Base-by-base conservation (phyloP, 2,797 vertebrate genomes). In the Amblyopsis hoosieri region DNA sequence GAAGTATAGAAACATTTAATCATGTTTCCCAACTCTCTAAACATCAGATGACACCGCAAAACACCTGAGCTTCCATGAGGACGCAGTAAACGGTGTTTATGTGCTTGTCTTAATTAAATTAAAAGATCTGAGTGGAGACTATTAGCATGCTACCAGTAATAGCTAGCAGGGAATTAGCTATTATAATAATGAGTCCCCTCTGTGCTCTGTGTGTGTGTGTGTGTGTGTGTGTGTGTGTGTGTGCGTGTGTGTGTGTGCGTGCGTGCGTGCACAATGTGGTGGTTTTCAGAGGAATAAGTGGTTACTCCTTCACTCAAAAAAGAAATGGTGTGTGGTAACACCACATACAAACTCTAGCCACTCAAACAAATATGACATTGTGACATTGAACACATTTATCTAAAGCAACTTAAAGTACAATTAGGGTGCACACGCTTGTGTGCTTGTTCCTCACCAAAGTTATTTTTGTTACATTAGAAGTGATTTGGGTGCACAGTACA, bases 151-250 rank as follows among this genome's bases (percentile, higher is more conserved):
- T 81, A 85, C 70, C 69, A 66, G 72, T 83, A 80, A 83, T 81
- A 87, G 82, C 80, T 86, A 87, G 80, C 80, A 69, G 79, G 81
- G 72, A 83, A 85, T 85, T 71, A 79, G 58, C 69, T 75, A 67
- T 91, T 88, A 88, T 74, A 79, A 76, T 87, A 89, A 89, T 86
- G 83, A 84, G 80, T 82, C 79, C 72, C 75, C 65, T 71, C 57
- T 70, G 81, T 48, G 37, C 53, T 19, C 17, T 68, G 71, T 75
- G 71, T 78, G 67, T 66, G 73, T 54, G 63, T 52, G 60, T 67
- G 31, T 45, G 3, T 49, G 23, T 3, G 23, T 3, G 23, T 3
- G 23, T 3, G 23, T 54, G 19, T 63, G 67, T 45, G 55, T 56
- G 17, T 17, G 17, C 17, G 17, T 17, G 17, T 17, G 17, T 1